Conservation (phyloP, 2,113 vertebrate species). For the Holacanthus passer region DNA sequence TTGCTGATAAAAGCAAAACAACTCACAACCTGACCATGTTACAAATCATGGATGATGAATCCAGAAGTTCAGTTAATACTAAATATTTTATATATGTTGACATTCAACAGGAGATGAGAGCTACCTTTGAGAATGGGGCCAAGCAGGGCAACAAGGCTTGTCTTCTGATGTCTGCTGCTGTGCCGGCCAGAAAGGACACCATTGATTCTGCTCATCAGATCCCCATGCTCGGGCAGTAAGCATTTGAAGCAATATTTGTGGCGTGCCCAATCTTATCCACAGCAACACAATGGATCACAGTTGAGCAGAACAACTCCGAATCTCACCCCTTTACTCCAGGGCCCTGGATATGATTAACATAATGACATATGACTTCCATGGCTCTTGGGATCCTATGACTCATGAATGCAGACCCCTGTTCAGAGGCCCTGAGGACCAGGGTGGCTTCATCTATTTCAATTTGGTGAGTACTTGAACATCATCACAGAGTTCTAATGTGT, state of each 20-base stretch:
- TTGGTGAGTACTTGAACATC: slow-evolving; percentile 75
- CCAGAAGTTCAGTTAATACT: slow-evolving; percentile 28
- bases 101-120: slow-evolving; percentile 82
- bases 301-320: neutral
- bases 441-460: slow-evolving; percentile 78
- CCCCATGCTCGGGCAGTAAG: slow-evolving; percentile 69
- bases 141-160: slow-evolving; percentile 76
- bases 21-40: slow-evolving; percentile 18
- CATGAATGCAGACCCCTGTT: slow-evolving; percentile 86
- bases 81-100: slow-evolving; percentile 61
- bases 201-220: slow-evolving; percentile 83
- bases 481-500: too few species aligned
- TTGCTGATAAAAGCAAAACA: slow-evolving; percentile 16
- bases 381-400: slow-evolving; percentile 81
- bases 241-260: slow-evolving; percentile 16
- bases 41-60: slow-evolving; percentile 37
- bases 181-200: slow-evolving; percentile 76
- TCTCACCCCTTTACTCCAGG: slow-evolving; percentile 54
- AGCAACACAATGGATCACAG: neutral
- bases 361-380: slow-evolving; percentile 87
- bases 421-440: slow-evolving; percentile 67
- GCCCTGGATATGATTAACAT: slow-evolving; percentile 84
- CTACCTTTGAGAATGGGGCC: slow-evolving; percentile 82
- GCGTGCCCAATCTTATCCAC: neutral
- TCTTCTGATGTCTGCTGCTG: slow-evolving; percentile 83